phyloP scores from a whole-genome alignment of 2,113 vertebrate species.

The Oncorhynchus clarkii region DNA sequence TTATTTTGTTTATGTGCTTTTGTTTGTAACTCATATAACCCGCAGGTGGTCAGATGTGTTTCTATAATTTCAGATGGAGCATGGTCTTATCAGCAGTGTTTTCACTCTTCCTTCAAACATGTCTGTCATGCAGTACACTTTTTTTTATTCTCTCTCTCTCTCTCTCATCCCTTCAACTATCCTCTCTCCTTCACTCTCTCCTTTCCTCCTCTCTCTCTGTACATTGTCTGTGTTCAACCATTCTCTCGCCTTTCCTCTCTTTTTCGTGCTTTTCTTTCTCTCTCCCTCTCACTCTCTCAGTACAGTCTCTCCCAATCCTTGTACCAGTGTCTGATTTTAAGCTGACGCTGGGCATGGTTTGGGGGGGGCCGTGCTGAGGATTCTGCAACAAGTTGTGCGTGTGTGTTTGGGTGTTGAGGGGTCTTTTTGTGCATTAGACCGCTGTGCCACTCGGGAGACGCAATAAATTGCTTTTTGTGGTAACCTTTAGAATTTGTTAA shows the following conservation, averaged over 20 bases:
- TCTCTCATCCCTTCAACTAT: background rate
- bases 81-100: background rate
- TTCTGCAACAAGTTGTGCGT: background rate
- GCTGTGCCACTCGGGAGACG: too few relatives aligned
- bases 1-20: background rate
- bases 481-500: too few relatives aligned
- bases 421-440: too few relatives aligned
- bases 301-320: slow-evolving; percentile 81
- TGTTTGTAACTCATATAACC: background rate
- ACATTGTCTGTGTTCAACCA: too few relatives aligned
- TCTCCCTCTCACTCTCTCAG: slow-evolving; percentile 27
- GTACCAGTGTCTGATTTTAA: slow-evolving; percentile 76
- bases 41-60: background rate
- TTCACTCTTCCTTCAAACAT: too few relatives aligned
- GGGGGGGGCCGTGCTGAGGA: slow-evolving; percentile 61
- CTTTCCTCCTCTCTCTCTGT: too few relatives aligned
- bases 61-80: background rate
- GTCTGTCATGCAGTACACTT: too few relatives aligned
- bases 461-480: too few relatives aligned
- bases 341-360: slow-evolving; percentile 75
- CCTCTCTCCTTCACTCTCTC: too few relatives aligned
- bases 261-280: too few relatives aligned
- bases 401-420: background rate
- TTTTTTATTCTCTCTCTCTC: background rate
- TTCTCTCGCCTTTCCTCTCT: too few relatives aligned